phyloP scores from a whole-genome alignment of 2,113 vertebrate species.

The Burhinus oedicnemus region DNA sequence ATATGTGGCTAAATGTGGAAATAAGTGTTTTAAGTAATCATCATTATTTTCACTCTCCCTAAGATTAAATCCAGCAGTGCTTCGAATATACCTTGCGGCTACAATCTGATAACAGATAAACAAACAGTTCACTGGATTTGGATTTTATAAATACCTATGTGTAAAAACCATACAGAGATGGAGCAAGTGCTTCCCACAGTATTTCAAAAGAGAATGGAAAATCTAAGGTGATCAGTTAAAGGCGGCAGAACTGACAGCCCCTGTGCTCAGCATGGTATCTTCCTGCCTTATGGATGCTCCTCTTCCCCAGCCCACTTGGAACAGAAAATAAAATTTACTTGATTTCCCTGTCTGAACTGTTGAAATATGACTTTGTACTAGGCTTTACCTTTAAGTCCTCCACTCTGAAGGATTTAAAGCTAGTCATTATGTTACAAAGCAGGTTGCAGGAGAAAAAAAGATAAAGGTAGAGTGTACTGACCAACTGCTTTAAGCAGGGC shows the following conservation, averaged over 20 bases:
- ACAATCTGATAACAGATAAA: not conserved
- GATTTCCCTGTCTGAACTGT: constrained; percentile 39
- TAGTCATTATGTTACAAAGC: constrained; percentile 24
- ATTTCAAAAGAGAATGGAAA: constrained; percentile 33
- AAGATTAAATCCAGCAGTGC: not conserved
- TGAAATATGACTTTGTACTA: not conserved
- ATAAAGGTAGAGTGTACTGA: not conserved
- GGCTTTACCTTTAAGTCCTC: constrained; percentile 1
- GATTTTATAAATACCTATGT: not conserved
- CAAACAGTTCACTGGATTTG: not conserved
- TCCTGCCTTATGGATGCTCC: not conserved
- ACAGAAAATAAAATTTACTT: constrained; percentile 57
- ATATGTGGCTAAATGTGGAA: not conserved
- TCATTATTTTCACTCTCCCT: not conserved
- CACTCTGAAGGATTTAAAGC: constrained; percentile 60
- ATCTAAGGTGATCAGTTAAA: constrained; percentile 9
- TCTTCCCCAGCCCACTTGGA: not conserved
- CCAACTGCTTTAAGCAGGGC: not conserved
- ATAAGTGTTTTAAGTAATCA: not conserved
- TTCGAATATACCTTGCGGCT: not conserved
- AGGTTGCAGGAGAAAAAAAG: not conserved
- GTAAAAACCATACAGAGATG: not conserved
- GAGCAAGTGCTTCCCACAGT: not conserved
- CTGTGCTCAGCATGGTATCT: constrained; percentile 1
- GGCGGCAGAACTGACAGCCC: constrained; percentile 39